phyloP scores from a whole-genome alignment of 2,888 invertebrate species.

The Muschampia plurimacula region DNA sequence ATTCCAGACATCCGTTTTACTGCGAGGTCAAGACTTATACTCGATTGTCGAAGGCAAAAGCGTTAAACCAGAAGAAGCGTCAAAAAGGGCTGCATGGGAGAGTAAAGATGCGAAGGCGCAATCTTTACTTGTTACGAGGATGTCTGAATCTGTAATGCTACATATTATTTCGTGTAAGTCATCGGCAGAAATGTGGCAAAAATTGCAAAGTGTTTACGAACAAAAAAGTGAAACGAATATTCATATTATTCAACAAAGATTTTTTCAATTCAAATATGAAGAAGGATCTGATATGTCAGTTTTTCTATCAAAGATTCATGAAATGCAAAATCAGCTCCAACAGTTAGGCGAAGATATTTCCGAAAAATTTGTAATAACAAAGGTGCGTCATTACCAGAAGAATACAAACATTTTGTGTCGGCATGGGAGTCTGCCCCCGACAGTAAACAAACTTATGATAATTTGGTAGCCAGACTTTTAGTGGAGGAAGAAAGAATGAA shows the following conservation, averaged over 20 bases:
- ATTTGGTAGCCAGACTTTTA: background rate
- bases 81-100: background rate
- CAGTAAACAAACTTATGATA: background rate
- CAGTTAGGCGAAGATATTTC: constrained; percentile 50
- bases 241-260: constrained; percentile 56
- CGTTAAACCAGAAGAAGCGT: background rate
- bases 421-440: background rate
- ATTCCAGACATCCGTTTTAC: background rate
- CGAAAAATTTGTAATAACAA: constrained; percentile 52
- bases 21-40: background rate
- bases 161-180: background rate
- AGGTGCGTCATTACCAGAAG: constrained; percentile 53
- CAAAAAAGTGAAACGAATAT: constrained; percentile 47
- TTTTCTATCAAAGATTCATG: constrained; percentile 51
- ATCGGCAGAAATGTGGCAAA: background rate
- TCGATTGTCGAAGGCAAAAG: background rate
- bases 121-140: background rate
- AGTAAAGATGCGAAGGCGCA: background rate
- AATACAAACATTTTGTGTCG: constrained; percentile 37
- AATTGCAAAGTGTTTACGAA: background rate
- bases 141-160: background rate
- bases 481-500: background rate
- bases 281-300: constrained; percentile 46
- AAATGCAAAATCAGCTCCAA: constrained; percentile 48
- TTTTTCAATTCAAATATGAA: constrained; percentile 52